Evolutionary conservation across 2,888 invertebrate species (phyloP), one percentile per base, ranked within the genome.

Genomic region (Drosophila dives): DNA sequence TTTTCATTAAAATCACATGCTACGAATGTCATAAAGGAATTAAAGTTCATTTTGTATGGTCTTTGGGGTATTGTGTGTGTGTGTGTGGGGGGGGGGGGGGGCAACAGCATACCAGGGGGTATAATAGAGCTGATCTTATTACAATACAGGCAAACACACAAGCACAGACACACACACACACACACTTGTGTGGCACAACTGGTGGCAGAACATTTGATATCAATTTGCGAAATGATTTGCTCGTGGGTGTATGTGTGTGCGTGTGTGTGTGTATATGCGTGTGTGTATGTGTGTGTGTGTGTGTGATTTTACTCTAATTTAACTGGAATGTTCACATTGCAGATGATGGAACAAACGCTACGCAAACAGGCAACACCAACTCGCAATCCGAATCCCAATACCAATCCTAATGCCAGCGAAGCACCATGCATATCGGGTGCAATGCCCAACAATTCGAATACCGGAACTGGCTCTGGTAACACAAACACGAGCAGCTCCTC

Each of bases 1-100:
- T 81, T 79, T 79, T 86, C 79, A 81, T 88, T 86, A 80, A 88
- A 84, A 85, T 80, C 79, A 68, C 81, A 83, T 77, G 77, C 74
- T 56, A 72, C 59, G 77, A 55, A 68, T 66, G 59, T 74, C 81
- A 75, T 76, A 75, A 68, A 68, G 78, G 74, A 77, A 64, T 65
- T 58, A 26, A 64, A 63, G 45, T 65, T 74, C 64, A 79, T 70
- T 73, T 53, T 29, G 61, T 49, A 63, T 61, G 51, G 60, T 36
- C 11, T n/a, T 15, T 17, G 2, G 1, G 2, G 7, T 10, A 33
- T 32, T 29, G 26, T 2, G 23, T 26, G 4, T n/a, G n/a, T n/a
- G n/a, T n/a, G n/a, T n/a, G n/a, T n/a, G 26, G 26, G 26, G 4
- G 5, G 26, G 3, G 26, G 26, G 34, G 33, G 49, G 29, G 23